These are phyloP conservation scores for Scarus forsteni DNA, from an alignment of 2,797 vertebrate species.

Conservation along the genomic window DNA sequence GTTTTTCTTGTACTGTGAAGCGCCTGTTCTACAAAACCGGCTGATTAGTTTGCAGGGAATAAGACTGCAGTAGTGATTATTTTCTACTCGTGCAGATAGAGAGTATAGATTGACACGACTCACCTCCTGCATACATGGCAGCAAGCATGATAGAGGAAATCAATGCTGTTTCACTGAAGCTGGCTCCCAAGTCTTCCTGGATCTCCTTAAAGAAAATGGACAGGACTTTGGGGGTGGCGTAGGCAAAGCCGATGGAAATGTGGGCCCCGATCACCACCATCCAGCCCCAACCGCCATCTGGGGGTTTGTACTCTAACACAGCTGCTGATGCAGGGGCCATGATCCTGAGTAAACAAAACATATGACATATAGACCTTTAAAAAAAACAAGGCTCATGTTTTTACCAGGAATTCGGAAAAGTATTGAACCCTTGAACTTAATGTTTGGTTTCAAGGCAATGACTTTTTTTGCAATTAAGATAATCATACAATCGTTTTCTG, in stretches of 20 bases:
- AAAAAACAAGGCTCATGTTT: background rate
- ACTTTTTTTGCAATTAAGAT: too few species aligned
- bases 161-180: conserved; percentile 85
- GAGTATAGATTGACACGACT: conserved; percentile 59
- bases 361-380: background rate
- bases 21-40: background rate
- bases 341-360: conserved; percentile 42
- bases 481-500: too few species aligned
- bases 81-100: background rate
- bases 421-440: too few species aligned
- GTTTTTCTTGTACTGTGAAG: background rate
- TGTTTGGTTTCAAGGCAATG: too few species aligned
- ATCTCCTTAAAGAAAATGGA: conserved; percentile 89
- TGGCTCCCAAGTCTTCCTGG: conserved; percentile 83
- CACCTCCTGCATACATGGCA: conserved; percentile 86
- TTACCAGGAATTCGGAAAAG: background rate
- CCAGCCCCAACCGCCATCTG: conserved; percentile 88
- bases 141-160: conserved; percentile 88
- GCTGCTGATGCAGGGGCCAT: conserved; percentile 74
- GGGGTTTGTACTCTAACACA: conserved; percentile 57
- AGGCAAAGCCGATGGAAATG: conserved; percentile 87
- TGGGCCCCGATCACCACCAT: conserved; percentile 84
- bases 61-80: background rate
- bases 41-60: background rate
- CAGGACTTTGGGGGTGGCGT: conserved; percentile 86